Evolutionary conservation across 2,113 vertebrate species (phyloP).

Genomic region (Etheostoma cragini): DNA sequence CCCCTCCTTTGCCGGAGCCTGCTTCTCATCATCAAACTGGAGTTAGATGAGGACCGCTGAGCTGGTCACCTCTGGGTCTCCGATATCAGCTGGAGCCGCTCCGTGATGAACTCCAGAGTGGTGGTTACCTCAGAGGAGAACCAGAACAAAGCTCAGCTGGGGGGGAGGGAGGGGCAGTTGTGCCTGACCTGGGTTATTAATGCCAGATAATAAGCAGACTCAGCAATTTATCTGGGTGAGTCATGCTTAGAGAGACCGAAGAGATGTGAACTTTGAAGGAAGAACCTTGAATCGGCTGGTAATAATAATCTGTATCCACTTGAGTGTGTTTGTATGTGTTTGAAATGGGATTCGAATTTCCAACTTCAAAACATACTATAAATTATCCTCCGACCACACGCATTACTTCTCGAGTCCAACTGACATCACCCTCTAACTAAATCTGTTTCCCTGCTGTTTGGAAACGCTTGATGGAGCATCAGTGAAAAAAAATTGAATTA

Average conservation of each 20-base stretch:
- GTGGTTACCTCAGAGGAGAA: constrained; percentile 59
- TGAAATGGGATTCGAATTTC: constrained; percentile 49
- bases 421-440: constrained; percentile 53
- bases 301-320: constrained; percentile 28
- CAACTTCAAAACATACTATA: constrained; percentile 28
- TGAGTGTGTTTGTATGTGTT: constrained; percentile 40
- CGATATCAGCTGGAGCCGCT: constrained; percentile 68
- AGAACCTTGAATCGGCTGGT: constrained; percentile 30
- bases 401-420: constrained; percentile 23
- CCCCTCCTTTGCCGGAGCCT: constrained; percentile 52
- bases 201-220: constrained; percentile 73
- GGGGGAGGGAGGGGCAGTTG: neutral
- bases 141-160: constrained; percentile 75
- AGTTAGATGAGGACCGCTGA: constrained; percentile 60
- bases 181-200: constrained; percentile 63
- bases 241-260: constrained; percentile 50
- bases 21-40: constrained; percentile 71
- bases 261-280: constrained; percentile 27
- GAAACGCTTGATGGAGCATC: constrained; percentile 39
- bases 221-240: constrained; percentile 70
- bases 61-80: constrained; percentile 70
- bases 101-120: constrained; percentile 72
- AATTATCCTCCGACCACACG: constrained; percentile 40
- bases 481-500: constrained; percentile 10
- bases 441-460: constrained; percentile 59